phyloP scores from a whole-genome alignment of 2,113 vertebrate genomes.

The Seriola dumerili region DNA sequence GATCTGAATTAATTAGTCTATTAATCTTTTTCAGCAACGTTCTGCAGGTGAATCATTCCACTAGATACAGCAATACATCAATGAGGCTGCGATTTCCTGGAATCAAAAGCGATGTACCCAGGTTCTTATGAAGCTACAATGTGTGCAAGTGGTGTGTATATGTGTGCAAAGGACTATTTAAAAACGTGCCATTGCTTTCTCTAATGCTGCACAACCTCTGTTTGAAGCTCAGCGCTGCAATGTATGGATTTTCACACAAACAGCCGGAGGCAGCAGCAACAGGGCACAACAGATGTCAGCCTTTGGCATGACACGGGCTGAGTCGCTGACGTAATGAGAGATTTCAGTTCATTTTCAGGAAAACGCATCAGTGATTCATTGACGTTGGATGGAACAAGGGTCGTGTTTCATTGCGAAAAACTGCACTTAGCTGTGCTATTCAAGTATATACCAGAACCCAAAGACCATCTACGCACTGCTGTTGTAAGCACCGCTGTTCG shows the following conservation, averaged over 20 bases:
- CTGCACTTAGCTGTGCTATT: no score
- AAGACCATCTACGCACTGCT: no score
- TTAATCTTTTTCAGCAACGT: no score
- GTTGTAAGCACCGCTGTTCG: no score
- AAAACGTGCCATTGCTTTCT: conserved; percentile 38
- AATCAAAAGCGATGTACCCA: conserved; percentile 4
- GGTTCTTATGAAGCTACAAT: neutral
- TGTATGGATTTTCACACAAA: conserved; percentile 26
- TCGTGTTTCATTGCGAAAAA: neutral
- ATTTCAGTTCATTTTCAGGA: neutral
- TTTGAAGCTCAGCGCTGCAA: conserved; percentile 34
- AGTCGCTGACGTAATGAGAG: neutral
- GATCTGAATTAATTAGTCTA: neutral
- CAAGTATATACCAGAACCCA: no score
- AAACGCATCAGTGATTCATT: neutral
- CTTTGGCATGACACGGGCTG: neutral
- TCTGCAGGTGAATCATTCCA: neutral
- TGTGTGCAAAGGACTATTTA: conserved; percentile 14
- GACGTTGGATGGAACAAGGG: neutral
- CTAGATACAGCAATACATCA: conserved; percentile 12
- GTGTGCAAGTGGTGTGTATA: neutral
- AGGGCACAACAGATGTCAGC: conserved; percentile 30
- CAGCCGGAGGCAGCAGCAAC: conserved; percentile 15
- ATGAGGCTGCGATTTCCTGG: neutral
- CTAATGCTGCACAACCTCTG: conserved; percentile 16